These are phyloP conservation scores for Hirundichthys speculiger DNA, from an alignment of 2,113 vertebrate species.

Conservation along the genomic window DNA sequence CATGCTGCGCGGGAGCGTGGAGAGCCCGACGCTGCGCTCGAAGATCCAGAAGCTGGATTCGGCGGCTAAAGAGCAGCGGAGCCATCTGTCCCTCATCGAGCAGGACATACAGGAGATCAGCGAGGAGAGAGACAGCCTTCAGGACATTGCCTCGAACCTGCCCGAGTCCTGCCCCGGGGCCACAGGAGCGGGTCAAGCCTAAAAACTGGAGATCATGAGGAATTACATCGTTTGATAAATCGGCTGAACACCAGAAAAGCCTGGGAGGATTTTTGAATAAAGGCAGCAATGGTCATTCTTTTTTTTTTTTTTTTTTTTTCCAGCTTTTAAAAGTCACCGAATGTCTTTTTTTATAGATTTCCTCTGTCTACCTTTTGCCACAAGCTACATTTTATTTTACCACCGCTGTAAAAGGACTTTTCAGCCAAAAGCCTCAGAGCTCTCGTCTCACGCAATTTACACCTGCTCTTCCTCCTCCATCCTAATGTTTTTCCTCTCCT, in stretches of 20 bases:
- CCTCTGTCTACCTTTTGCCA: constrained; percentile 12
- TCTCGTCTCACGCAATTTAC: constrained; percentile 37
- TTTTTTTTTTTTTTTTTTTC: constrained; percentile 45
- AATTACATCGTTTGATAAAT: constrained; percentile 21
- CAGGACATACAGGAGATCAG: constrained; percentile 85
- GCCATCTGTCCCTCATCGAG: constrained; percentile 81
- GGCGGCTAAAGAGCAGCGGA: constrained; percentile 81
- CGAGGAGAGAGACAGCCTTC: constrained; percentile 87
- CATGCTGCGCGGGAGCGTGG: constrained; percentile 79
- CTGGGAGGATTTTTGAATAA: constrained; percentile 30
- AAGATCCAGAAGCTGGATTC: constrained; percentile 84
- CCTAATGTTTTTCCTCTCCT: constrained; percentile 2
- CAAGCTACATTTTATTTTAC: constrained; percentile 43
- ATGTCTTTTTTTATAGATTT: constrained; percentile 19
- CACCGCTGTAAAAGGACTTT: constrained; percentile 1
- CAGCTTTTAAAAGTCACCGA: constrained; percentile 18
- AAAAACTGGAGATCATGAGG: constrained; percentile 14
- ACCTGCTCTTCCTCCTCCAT: constrained; percentile 3
- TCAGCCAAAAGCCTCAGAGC: constrained; percentile 11
- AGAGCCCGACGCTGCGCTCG: constrained; percentile 65
- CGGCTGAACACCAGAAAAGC: constrained; percentile 25
- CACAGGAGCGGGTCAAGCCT: constrained; percentile 38
- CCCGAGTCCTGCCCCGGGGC: constrained; percentile 81
- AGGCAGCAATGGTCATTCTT: constrained; percentile 17
- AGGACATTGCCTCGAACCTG: constrained; percentile 86